Evolutionary conservation across 2,797 vertebrate species (phyloP), one percentile per base, ranked within the genome.

Genomic region (Bucorvus abyssinicus): DNA sequence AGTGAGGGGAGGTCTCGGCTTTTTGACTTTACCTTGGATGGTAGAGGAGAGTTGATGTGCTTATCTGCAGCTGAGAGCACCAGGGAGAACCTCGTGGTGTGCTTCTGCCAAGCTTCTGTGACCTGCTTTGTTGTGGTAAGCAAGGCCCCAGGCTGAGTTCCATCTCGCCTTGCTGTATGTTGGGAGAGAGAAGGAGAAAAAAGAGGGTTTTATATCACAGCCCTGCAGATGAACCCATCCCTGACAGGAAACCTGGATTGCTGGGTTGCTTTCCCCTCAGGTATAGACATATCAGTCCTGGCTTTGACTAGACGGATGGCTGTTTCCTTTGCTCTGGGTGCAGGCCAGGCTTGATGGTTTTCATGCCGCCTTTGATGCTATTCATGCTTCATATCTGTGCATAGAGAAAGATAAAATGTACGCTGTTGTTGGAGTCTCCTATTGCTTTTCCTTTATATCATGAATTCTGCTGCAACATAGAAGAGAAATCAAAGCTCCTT

Each of bases 331-430:
- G 1, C 84, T 87, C 71, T 77, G 93, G 87, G 85, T 91, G 81
- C 7, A 2, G 87, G 92, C 93, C 81, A 95, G 78, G 53, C 71
- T 75, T 73, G 65, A 63, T 67, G 83, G 40, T 90, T 95, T 94
- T 84, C 88, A 52, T 87, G 75, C 82, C 36, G 44, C 32, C 82
- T 92, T 93, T 92, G 89, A 90, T 93, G 78, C 81, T 93, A 83
- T 96, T 97, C 92, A 83, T 83, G 52, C 89, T 90, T 80, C 75
- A 16, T 94, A 90, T 95, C 90, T 89, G 75, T 34, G 17, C 81
- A 82, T 36, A 74, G 93, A 84, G 75, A 77, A 87, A 90, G 88
- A 96, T 85, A 90, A 96, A 95, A 87, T 61, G 40, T 59, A 49
- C 53, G 14, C 68, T 59, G 94, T 80, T 87, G 76, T 78, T 95